phyloP scores from a whole-genome alignment of 1,140 invertebrate species.

The Radopholus similis region DNA sequence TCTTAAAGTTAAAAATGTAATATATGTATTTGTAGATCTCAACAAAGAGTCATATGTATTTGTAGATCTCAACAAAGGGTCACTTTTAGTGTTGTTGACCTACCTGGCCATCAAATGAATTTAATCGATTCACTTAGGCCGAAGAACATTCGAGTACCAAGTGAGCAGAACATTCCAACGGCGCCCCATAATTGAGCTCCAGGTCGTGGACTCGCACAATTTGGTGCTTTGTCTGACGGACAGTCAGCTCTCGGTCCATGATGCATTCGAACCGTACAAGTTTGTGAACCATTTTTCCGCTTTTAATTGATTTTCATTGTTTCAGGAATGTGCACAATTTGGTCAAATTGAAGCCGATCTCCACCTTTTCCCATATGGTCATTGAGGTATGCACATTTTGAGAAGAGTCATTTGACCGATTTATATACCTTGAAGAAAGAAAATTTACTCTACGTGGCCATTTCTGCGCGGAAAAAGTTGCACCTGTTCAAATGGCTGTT shows the following conservation, averaged over 20 bases:
- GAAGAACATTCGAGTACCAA: constrained; percentile 33
- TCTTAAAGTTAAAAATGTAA: constrained; percentile 7
- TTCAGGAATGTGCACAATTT: constrained; percentile 22
- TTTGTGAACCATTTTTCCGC: neutral
- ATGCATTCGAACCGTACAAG: constrained; percentile 27
- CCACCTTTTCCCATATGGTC: constrained; percentile 33
- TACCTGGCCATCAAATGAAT: neutral
- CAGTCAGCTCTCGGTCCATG: constrained; percentile 24
- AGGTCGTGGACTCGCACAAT: constrained; percentile 35
- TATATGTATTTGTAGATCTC: neutral
- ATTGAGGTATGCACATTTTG: constrained; percentile 22
- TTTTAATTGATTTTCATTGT: neutral
- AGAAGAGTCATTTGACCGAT: neutral
- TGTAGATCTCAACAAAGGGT: neutral
- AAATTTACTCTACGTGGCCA: constrained; percentile 18
- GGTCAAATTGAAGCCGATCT: constrained; percentile 35
- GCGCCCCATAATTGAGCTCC: constrained; percentile 36
- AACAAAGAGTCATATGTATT: neutral
- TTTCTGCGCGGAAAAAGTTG: constrained; percentile 27
- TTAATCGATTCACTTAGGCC: constrained; percentile 14
- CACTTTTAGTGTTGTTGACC: neutral
- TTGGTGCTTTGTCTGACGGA: constrained; percentile 40
- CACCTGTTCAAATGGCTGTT: constrained; percentile 42
- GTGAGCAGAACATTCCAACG: constrained; percentile 30
- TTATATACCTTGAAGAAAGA: constrained; percentile 11